A percentile compares a stretch with the other conserved stretches of the same genome.
These are phyloP conservation scores for Amia ocellicauda DNA, from an alignment of 2,113 vertebrate genomes.

Conservation along the genomic window DNA sequence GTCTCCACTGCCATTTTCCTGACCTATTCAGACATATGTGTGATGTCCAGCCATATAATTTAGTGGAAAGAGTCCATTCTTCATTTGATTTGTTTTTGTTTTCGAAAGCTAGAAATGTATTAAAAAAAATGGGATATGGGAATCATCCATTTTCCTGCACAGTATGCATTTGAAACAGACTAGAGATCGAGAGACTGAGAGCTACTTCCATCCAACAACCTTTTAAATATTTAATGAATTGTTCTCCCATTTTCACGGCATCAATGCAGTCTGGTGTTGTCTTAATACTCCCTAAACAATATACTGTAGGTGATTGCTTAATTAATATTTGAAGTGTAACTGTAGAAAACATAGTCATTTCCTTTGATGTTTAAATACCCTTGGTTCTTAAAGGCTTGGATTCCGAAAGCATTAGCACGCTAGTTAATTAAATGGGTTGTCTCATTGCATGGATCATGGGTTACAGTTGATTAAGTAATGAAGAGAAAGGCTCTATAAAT, in stretches of 20 bases:
- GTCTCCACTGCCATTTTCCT: no score
- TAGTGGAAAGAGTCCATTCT: no score
- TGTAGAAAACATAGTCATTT: slow-evolving; percentile 49
- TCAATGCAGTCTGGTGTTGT: slow-evolving; percentile 31
- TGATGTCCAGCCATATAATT: no score
- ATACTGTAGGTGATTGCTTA: slow-evolving; percentile 45
- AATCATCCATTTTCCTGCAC: background rate
- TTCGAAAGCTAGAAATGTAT: no score
- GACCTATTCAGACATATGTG: no score
- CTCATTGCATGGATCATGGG: slow-evolving; percentile 54
- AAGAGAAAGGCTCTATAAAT: slow-evolving; percentile 57
- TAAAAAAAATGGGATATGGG: no score
- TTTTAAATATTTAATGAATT: background rate
- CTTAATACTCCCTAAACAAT: slow-evolving; percentile 35
- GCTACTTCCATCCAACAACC: background rate
- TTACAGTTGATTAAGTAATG: slow-evolving; percentile 57
- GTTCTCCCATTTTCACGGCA: slow-evolving; percentile 18
- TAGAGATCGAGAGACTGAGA: no score
- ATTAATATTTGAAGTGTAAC: slow-evolving; percentile 51
- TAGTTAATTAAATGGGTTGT: slow-evolving; percentile 57
- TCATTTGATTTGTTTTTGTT: no score
- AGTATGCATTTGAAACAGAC: background rate
- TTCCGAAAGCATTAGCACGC: slow-evolving; percentile 44
- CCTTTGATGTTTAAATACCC: slow-evolving; percentile 46
- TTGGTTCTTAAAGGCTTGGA: slow-evolving; percentile 29